phyloP scores from a whole-genome alignment of 2,113 vertebrate genomes.

The Sapayoa aenigma region DNA sequence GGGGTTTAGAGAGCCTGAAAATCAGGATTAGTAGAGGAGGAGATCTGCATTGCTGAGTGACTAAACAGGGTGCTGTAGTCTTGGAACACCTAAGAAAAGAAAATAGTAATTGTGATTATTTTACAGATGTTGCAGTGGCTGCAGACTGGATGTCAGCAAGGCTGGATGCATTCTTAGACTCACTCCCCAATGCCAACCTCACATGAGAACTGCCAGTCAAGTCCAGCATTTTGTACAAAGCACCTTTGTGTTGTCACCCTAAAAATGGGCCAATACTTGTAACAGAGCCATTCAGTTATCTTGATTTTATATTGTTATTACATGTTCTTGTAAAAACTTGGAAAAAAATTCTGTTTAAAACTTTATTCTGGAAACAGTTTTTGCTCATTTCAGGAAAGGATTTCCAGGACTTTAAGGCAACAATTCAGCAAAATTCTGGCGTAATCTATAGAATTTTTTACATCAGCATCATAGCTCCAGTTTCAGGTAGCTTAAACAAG shows the following conservation, averaged over 20 bases:
- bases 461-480: not conserved
- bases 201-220: not conserved
- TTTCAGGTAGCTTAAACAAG: constrained; percentile 25
- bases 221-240: not conserved
- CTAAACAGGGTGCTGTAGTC: not conserved
- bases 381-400: not conserved
- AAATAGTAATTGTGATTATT: not conserved
- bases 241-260: not conserved
- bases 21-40: constrained; percentile 27
- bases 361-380: not conserved
- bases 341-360: not conserved
- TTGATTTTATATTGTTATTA: not conserved
- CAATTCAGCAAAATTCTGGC: not conserved
- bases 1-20: constrained; percentile 30
- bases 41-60: not conserved
- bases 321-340: not conserved
- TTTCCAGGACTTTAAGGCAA: not conserved
- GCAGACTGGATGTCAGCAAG: not conserved
- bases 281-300: not conserved
- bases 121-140: not conserved
- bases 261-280: not conserved
- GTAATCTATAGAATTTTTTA: not conserved
- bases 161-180: not conserved
- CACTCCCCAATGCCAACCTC: not conserved
- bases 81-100: not conserved